A percentile compares a stretch with the other conserved stretches of the same genome.
These are phyloP conservation scores for Lissonota sp. DNA, from an alignment of 2,888 invertebrate genomes.

Conservation along the genomic window DNA sequence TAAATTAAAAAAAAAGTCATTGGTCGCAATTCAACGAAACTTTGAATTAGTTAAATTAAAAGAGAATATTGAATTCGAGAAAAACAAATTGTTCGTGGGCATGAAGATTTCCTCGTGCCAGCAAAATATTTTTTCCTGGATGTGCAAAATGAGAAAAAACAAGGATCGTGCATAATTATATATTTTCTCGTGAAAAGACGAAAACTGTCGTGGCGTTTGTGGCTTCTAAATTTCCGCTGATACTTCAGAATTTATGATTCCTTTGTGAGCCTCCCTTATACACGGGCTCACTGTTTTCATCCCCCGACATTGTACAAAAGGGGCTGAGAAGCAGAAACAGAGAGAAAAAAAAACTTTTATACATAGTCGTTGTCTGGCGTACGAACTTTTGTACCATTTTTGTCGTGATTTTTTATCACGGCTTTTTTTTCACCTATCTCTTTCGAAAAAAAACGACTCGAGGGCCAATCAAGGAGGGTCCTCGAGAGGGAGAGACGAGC, in stretches of 20 bases:
- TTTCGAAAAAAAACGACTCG: constrained; percentile 9
- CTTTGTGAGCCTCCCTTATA: background rate
- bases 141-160: no score
- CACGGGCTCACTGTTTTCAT: background rate
- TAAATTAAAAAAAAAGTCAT: no score
- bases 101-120: no score
- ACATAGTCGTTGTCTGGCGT: no score
- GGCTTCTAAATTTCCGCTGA: background rate
- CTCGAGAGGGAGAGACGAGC: background rate
- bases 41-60: no score
- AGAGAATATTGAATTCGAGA: no score
- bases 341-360: background rate
- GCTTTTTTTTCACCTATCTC: constrained; percentile 5
- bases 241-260: constrained; percentile 14
- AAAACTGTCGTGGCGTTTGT: background rate
- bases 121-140: no score
- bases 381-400: constrained; percentile 2
- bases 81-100: no score
- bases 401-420: constrained; percentile 11
- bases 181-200: no score
- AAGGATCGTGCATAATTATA: no score
- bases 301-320: constrained; percentile 1
- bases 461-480: constrained; percentile 19
- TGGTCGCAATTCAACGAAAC: no score
- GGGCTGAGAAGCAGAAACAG: background rate